Base-by-base conservation (phyloP, 1,140 invertebrate genomes). In the Ceratina australensis region DNA sequence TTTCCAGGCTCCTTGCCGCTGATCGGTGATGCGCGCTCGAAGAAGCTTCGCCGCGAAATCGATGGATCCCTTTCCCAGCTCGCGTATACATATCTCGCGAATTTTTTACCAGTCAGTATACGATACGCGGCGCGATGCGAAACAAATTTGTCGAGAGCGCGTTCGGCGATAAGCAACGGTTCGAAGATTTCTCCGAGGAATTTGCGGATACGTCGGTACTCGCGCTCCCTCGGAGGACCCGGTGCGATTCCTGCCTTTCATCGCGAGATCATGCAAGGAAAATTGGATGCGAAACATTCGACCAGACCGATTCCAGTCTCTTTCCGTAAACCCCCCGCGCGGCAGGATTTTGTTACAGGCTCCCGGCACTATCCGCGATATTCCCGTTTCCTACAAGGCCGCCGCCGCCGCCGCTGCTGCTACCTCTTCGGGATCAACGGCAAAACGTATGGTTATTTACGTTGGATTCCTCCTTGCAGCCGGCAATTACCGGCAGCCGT, bases 101-200 rank as follows among this genome's bases (percentile, higher is more conserved):
- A 89, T 90, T 88, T 89, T 87, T 90, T 83, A 82, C 81, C 66
- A 20, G 79, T 69, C 61, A 68, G 82, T 72, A 83, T 49, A 22
- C 56, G 33, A 59, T 69, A 49, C 26, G 54, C 12, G 12, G n/a
- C 85, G 84, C 83, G 89, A 90, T 89, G 86, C 80, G 85, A 88
- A 90, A 90, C 85, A 87, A 90, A 90, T 90, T 89, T 86, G 82
- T 88, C 89, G 88, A 85, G 78, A 82, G 83, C 68, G 79, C 67
- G 83, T 75, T 67, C 61, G 72, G 87, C 87, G 89, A 89, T 90
- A 68, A 22, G 83, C 86, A 90, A 84, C 76, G 81, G 84, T 66
- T 57, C 67, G 84, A 87, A 90, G 88, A 90, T 90, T 90, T 90
- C 89, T 90, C 89, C 72, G 65, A 89, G 88, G 89, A 88, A 88